These are phyloP conservation scores for Podarcis raffonei DNA, from an alignment of 2,113 vertebrate genomes.

Conservation along the genomic window DNA sequence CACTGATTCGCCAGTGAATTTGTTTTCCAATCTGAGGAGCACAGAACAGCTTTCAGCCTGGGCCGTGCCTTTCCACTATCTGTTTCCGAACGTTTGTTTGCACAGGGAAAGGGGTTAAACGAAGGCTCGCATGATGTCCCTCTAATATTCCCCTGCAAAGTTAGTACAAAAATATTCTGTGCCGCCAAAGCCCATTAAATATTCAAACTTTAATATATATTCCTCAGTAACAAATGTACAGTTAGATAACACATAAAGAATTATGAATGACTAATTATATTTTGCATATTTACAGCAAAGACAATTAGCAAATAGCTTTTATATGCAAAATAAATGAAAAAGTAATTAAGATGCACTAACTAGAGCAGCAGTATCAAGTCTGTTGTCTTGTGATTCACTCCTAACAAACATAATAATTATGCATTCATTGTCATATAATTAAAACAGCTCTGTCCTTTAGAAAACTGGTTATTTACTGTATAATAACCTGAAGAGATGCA, in stretches of 20 bases:
- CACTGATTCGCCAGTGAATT: conserved; percentile 44
- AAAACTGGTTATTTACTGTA: conserved; percentile 85
- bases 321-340: conserved; percentile 91
- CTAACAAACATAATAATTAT: conserved; percentile 90
- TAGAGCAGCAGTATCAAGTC: conserved; percentile 86
- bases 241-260: conserved; percentile 88
- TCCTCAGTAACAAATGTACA: conserved; percentile 85
- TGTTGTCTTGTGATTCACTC: conserved; percentile 87
- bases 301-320: conserved; percentile 91
- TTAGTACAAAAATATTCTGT: conserved; percentile 72
- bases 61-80: conserved; percentile 57
- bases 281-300: conserved; percentile 89
- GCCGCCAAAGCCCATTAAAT: conserved; percentile 78
- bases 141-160: conserved; percentile 77
- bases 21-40: conserved; percentile 51
- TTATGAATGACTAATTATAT: conserved; percentile 89
- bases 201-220: conserved; percentile 85
- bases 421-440: conserved; percentile 90
- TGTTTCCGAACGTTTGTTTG: conserved; percentile 66
- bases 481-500: conserved; percentile 85
- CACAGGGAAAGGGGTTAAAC: conserved; percentile 73
- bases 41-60: conserved; percentile 47
- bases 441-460: conserved; percentile 88
- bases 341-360: conserved; percentile 90
- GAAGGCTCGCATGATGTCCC: conserved; percentile 62